Evolutionary conservation across 2,888 invertebrate genomes (phyloP), one percentile per base, ranked within the genome.

Genomic region (Thumatha senex): DNA sequence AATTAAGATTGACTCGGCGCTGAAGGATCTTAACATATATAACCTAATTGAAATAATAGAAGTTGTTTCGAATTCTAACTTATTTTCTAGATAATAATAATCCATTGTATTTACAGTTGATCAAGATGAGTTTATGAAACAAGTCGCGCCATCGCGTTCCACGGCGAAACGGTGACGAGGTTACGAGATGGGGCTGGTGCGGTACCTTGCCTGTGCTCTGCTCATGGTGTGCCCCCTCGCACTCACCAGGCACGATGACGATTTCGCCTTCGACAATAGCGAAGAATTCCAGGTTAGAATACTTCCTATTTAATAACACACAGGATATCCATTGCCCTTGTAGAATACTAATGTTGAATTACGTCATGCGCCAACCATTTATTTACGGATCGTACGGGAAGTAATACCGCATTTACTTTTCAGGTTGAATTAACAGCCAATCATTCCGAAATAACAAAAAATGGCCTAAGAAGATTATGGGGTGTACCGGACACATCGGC

Each of bases 401-500:
- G 24, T 46, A 45, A 49, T 11, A 51, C 51, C 42, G 42, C 42
- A 41, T 56, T 59, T 51, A 44, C 51, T 61, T 76, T 81, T 56
- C 77, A 91, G 91, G 82, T 89, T 67, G 89, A 90, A 70, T 71
- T 89, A 64, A 87, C 84, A 69, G 85, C 86, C 48, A 89, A 90
- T 74, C 88, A 88, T 74, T 87, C 89, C 58, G 89, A 89, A 78
- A 86, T 86, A 80, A 78, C 81, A 71, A 90, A 80, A 78, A 88
- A 88, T 82, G 90, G 86, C 87, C 89, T 92, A 83, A 87, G 80
- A 73, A 79, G 92, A 70, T 82, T 92, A 76, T 92, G 92, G 92
- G 92, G 92, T 67, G 91, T 95, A 57, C 93, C 94, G 46, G 94
- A 95, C 73, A 92, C 93, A 56, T 92, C 93, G 62, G 95, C 95